Evolutionary conservation across 2,888 invertebrate genomes (phyloP).

Genomic region (Crocallis elinguaria): DNA sequence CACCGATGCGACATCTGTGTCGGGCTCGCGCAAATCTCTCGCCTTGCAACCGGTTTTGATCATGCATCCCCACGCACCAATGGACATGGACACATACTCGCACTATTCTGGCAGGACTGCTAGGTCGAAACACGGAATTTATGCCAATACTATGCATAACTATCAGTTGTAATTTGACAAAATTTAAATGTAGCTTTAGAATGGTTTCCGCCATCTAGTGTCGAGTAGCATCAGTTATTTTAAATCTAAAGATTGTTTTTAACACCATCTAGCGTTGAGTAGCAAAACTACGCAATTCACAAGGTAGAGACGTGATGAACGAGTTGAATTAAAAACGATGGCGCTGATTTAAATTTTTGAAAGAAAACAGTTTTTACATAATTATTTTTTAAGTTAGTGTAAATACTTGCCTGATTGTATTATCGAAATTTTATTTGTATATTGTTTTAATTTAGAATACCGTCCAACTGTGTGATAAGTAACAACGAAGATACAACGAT

Average conservation of each 20-base stretch:
- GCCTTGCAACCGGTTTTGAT: slow-evolving; percentile 94
- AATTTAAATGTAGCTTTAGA: background rate
- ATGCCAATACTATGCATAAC: slow-evolving; percentile 88
- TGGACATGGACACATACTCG: slow-evolving; percentile 90
- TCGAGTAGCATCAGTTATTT: background rate
- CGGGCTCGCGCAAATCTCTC: slow-evolving; percentile 93
- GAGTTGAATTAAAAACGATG: background rate
- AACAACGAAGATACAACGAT: slow-evolving; percentile 32
- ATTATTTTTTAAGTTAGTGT: slow-evolving; percentile 8
- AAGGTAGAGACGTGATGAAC: background rate
- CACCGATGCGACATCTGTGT: slow-evolving; percentile 93
- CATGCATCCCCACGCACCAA: slow-evolving; percentile 88
- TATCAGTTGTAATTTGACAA: slow-evolving; percentile 83
- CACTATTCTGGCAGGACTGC: slow-evolving; percentile 91
- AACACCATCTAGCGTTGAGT: slow-evolving; percentile 14
- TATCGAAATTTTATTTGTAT: slow-evolving; percentile 2
- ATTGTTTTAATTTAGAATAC: background rate
- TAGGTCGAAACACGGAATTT: slow-evolving; percentile 86
- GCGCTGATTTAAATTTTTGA: background rate
- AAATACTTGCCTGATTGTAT: slow-evolving; percentile 23
- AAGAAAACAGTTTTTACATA: background rate
- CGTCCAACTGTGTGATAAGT: slow-evolving; percentile 4
- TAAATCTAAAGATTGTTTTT: background rate
- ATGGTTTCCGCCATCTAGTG: background rate
- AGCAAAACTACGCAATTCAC: background rate